A percentile compares a stretch with the other conserved stretches of the same genome.
These are phyloP conservation scores for Antheraea yamamai DNA, from an alignment of 2,888 invertebrate genomes.

Conservation along the genomic window DNA sequence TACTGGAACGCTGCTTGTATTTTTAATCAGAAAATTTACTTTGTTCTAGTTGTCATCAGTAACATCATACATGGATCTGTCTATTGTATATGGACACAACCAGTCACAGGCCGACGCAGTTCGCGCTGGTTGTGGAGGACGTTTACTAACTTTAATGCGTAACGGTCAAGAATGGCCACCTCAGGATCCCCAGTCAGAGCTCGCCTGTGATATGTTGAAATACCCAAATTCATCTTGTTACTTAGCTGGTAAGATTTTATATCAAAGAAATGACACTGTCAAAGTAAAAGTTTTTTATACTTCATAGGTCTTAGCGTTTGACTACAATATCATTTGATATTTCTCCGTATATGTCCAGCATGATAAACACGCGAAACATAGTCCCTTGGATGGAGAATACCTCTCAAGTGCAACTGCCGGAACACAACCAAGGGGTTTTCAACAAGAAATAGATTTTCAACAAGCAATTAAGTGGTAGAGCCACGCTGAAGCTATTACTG, in stretches of 20 bases:
- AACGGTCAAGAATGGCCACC: constrained; percentile 84
- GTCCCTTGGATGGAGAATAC: too few relatives aligned
- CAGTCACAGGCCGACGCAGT: neutral
- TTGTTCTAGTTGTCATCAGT: constrained; percentile 31
- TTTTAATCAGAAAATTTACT: neutral
- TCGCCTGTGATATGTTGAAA: constrained; percentile 62
- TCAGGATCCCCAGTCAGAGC: constrained; percentile 59
- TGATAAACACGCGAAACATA: too few relatives aligned
- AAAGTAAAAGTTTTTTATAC: neutral
- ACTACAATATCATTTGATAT: too few relatives aligned
- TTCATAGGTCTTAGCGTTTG: too few relatives aligned
- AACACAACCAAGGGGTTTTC: too few relatives aligned
- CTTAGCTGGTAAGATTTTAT: constrained; percentile 22
- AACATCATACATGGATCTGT: constrained; percentile 24
- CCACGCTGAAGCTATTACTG: too few relatives aligned
- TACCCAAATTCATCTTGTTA: constrained; percentile 23
- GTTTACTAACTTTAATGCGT: constrained; percentile 42
- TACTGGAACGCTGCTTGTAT: neutral
- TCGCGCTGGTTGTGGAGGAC: constrained; percentile 18
- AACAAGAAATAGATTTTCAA: too few relatives aligned
- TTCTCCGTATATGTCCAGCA: too few relatives aligned
- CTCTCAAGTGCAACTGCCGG: too few relatives aligned
- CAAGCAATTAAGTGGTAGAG: too few relatives aligned
- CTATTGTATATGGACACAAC: constrained; percentile 23
- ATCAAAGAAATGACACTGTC: neutral